Evolutionary conservation across 1,140 invertebrate species (phyloP), one percentile per base, ranked within the genome.

Genomic region (Ceratina calcarata): DNA sequence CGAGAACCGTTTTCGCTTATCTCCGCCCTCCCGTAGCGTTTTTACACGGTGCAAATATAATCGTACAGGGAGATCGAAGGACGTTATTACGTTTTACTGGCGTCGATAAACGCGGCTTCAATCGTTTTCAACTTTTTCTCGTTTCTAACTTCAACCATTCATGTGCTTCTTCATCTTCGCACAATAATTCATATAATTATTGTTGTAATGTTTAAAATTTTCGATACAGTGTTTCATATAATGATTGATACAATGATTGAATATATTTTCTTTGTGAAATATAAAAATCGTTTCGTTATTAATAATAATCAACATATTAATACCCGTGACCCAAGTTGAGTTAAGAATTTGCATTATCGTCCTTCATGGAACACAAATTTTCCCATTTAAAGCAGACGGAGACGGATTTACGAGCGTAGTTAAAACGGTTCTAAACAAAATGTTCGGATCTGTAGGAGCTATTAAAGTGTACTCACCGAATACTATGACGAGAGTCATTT

Each of bases 401-500:
- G 37, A 45, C 37, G 37, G 37, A 45, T 45, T 45, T 45, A 45
- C 37, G 37, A 45, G 6, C 37, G 37, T 45, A 45, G 37, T 45
- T 45, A 45, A 45, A 45, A 45, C 37, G 37, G 37, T 45, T 45
- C 37, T 45, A 45, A 45, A 45, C 37, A 45, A 45, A 45, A 45
- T 45, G 37, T 45, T 45, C 7, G 37, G 37, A 45, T 45, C 37
- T 45, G 37, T 45, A 45, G 37, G 8, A 10, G 37, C 37, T 6
- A 10, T 45, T 45, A 45, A 45, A 45, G 37, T 45, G n/a, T 53
- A 66, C 95, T 95, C 92, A 98, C 97, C 97, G 88, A 98, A 97
- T 78, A 99, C 97, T 87, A 99, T 99, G 76, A 98, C 97, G 82
- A 99, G 96, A 0, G 98, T 99, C 98, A 99, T 99, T 93, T 99